A percentile compares a stretch with the other conserved stretches of the same genome.
Conservation (phyloP, 1,140 invertebrate species). For the Catajapyx aquilonaris region DNA sequence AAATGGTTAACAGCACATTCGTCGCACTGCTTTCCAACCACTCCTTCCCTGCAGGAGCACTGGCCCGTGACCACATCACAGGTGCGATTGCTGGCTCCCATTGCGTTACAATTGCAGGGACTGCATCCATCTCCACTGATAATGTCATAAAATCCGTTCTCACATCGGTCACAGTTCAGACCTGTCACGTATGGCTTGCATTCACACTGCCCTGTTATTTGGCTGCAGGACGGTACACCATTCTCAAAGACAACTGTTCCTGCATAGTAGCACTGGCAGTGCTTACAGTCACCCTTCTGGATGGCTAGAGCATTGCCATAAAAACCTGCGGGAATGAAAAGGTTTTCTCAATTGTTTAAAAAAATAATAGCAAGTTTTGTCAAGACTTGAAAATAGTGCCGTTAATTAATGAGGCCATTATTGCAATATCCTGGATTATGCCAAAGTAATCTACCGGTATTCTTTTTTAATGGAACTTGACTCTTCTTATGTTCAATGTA, state of each 20-base stretch:
- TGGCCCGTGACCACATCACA: constrained; percentile 64
- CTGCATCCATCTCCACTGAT: constrained; percentile 56
- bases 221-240: constrained; percentile 54
- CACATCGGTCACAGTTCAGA: constrained; percentile 69
- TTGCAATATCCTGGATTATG: no score
- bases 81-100: constrained; percentile 62
- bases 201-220: constrained; percentile 57
- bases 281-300: constrained; percentile 73
- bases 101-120: constrained; percentile 61
- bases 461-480: no score
- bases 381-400: no score
- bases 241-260: constrained; percentile 49
- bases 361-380: no score
- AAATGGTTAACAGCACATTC: constrained; percentile 65
- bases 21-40: constrained; percentile 67
- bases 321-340: constrained; percentile 31
- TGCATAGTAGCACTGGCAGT: constrained; percentile 57
- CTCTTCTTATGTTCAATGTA: no score
- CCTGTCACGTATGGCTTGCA: constrained; percentile 75
- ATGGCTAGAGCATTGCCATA: constrained; percentile 68
- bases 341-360: no score
- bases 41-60: constrained; percentile 64
- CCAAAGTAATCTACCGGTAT: no score
- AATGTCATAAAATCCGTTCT: constrained; percentile 65
- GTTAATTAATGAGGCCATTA: no score